phyloP scores from a whole-genome alignment of 2,113 vertebrate genomes.

The Corvus hawaiiensis region DNA sequence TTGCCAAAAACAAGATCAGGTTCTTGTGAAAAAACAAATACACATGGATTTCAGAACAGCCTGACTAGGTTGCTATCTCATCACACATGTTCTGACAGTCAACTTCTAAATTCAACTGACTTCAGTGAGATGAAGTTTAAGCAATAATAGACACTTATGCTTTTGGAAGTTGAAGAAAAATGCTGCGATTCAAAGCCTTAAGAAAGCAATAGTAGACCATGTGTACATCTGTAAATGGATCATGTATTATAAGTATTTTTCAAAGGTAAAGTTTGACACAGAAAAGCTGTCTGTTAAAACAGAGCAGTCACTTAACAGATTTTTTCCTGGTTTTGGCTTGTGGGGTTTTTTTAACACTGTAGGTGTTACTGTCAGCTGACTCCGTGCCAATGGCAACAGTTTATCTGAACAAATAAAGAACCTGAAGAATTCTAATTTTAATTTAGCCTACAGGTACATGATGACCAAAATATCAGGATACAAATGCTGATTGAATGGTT shows the following conservation, averaged over 20 bases:
- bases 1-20: neutral
- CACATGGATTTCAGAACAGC: neutral
- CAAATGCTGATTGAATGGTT: neutral
- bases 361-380: conserved; percentile 25
- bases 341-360: neutral
- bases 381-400: neutral
- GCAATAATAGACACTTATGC: neutral
- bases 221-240: neutral
- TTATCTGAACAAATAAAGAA: conserved; percentile 26
- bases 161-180: neutral
- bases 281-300: neutral
- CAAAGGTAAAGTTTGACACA: neutral
- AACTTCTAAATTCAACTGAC: neutral
- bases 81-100: neutral
- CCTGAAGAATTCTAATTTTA: neutral
- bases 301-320: neutral
- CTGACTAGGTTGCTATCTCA: neutral
- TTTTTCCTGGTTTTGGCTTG: neutral
- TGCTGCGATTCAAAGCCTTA: neutral
- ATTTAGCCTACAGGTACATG: neutral
- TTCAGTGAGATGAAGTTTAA: neutral
- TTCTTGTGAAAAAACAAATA: neutral
- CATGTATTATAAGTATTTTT: neutral
- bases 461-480: neutral
- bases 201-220: neutral